Evolutionary conservation across 2,797 vertebrate species (phyloP), one percentile per base, ranked within the genome.

Genomic region (Gallinago stenura): DNA sequence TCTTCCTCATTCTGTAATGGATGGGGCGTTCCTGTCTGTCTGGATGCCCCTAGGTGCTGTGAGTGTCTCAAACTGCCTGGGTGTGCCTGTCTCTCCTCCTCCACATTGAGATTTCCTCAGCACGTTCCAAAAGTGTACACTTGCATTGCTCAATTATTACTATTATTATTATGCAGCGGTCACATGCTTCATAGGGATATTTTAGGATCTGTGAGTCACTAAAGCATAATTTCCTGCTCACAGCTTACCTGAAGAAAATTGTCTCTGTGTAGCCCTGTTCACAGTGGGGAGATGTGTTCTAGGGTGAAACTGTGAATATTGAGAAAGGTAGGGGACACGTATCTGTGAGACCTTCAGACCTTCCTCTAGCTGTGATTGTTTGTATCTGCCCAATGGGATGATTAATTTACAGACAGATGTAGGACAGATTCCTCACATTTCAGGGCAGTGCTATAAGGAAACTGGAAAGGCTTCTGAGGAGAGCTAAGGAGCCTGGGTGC

Each of bases 171-270:
- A 53, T 82, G 45, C 53, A 86, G 95, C 25, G 10, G 61, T 78
- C 87, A 89, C 61, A 68, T 92, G 87, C 71, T 87, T 92, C 11
- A 0, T 51, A 79, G 83, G 37, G 70, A 69, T 94, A 96, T 97
- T 97, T 97, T 92, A 85, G 62, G 68, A 91, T 91, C 79, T 89
- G 73, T 96, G 94, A 95, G 68, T 97, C 96, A 97, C 87, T 93
- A 53, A 91, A 62, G 43, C 25, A 13, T 93, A 76, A 56, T 70
- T 87, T 89, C 37, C 72, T 91, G 26, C 57, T 93, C 83, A 69
- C n/a, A 83, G 75, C 87, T 97, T 97, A 96, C 96, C 91, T 97
- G 89, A 89, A 86, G 80, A 82, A 94, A 96, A 91, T 86, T 53
- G 35, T 73, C 76, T 66, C 77, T 73, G 48, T 82, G 71, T n/a